Evolutionary conservation across 1,140 invertebrate species (phyloP).

Genomic region (Papilio xuthus): DNA sequence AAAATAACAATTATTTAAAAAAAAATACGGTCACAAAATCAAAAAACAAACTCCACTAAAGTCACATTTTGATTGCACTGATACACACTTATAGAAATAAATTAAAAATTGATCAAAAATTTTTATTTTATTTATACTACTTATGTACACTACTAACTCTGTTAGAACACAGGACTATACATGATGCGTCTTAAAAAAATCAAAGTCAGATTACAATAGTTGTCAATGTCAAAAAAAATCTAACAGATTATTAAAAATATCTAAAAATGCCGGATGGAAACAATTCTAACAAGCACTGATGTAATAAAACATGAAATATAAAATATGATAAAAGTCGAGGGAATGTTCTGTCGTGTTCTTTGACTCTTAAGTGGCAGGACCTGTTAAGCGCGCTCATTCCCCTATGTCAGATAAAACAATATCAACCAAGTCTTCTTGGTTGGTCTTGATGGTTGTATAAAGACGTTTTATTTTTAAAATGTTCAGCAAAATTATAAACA

Average conservation of each 20-base stretch:
- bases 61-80: neutral
- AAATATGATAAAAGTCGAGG: slow-evolving; percentile 28
- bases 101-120: neutral
- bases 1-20: no score
- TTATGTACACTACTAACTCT: neutral
- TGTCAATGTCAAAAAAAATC: slow-evolving; percentile 4
- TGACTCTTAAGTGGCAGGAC: neutral
- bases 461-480: no score
- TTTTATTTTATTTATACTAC: no score
- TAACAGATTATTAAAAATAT: neutral
- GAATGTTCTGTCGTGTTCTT: neutral
- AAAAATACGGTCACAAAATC: neutral
- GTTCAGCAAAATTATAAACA: no score
- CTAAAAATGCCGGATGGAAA: slow-evolving; percentile 5
- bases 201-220: neutral
- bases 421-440: no score
- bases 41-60: neutral
- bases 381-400: neutral
- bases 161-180: no score
- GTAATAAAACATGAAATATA: slow-evolving; percentile 16
- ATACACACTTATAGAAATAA: neutral
- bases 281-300: slow-evolving; percentile 6
- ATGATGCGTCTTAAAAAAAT: neutral
- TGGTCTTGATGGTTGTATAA: no score
- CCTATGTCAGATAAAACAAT: no score